These are phyloP conservation scores for Heptranchias perlo DNA, from an alignment of 2,113 vertebrate genomes.

Conservation along the genomic window DNA sequence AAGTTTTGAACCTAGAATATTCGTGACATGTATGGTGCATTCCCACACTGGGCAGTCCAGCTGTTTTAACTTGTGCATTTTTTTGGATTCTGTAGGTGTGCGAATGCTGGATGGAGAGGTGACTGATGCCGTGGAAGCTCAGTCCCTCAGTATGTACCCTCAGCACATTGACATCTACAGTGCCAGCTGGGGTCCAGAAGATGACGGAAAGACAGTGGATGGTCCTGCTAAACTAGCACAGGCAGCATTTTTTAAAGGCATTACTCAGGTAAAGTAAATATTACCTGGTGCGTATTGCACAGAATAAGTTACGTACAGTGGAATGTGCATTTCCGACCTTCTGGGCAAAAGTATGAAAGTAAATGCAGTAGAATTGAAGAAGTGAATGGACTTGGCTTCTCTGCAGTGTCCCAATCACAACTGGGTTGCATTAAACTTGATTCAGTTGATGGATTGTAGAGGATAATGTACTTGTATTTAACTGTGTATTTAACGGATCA, in stretches of 20 bases:
- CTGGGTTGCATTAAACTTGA: too few relatives aligned
- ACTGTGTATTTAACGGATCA: too few relatives aligned
- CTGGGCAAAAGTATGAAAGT: too few relatives aligned
- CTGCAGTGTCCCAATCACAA: too few relatives aligned
- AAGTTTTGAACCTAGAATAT: not conserved
- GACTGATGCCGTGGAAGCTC: slow-evolving; percentile 91
- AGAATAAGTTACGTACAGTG: not conserved
- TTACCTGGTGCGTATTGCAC: not conserved
- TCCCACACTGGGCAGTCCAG: too few relatives aligned
- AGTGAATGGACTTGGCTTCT: too few relatives aligned
- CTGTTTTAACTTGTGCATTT: not conserved
- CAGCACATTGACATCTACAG: slow-evolving; percentile 90
- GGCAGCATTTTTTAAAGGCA: slow-evolving; percentile 85
- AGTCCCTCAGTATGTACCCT: slow-evolving; percentile 85
- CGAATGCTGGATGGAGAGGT: slow-evolving; percentile 98
- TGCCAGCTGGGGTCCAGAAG: slow-evolving; percentile 91
- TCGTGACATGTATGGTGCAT: too few relatives aligned
- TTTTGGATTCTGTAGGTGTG: slow-evolving; percentile 67
- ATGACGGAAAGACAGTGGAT: slow-evolving; percentile 90
- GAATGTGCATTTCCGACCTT: not conserved
- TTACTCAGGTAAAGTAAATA: slow-evolving; percentile 72
- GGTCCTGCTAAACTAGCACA: slow-evolving; percentile 89
- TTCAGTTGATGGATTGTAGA: too few relatives aligned
- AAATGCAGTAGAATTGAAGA: too few relatives aligned
- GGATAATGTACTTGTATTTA: too few relatives aligned